phyloP scores from a whole-genome alignment of 2,113 vertebrate genomes.

The Zosterops borbonicus region DNA sequence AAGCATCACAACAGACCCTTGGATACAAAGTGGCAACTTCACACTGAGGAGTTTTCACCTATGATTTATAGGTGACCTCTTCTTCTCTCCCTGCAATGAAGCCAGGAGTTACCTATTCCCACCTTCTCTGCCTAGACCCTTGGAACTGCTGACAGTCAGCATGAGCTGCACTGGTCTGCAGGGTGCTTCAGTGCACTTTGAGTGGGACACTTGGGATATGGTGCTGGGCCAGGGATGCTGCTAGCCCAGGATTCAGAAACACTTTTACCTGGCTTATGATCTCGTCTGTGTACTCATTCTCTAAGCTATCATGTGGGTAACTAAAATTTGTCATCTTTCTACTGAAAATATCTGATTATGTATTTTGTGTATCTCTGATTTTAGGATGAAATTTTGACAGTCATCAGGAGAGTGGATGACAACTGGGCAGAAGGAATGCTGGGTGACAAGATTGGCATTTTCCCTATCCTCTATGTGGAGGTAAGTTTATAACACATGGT shows the following conservation, averaged over 20 bases:
- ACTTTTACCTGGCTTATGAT: neutral
- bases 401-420: slow-evolving; percentile 97
- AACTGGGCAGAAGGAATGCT: slow-evolving; percentile 99
- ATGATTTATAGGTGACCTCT: neutral
- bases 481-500: slow-evolving; percentile 68
- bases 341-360: neutral
- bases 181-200: neutral
- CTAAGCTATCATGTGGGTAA: neutral
- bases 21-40: neutral
- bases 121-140: neutral
- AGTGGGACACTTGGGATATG: neutral
- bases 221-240: neutral
- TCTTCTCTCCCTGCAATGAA: neutral
- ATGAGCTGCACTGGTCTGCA: neutral
- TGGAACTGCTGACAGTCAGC: neutral
- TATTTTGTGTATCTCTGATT: slow-evolving; percentile 13
- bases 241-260: neutral
- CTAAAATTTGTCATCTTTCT: neutral
- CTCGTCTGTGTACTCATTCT: neutral
- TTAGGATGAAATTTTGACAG: slow-evolving; percentile 96
- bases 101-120: neutral
- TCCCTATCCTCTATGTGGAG: slow-evolving; percentile 97
- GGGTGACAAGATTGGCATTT: slow-evolving; percentile 98
- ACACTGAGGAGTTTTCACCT: neutral
- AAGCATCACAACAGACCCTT: neutral